Evolutionary conservation across 1,140 invertebrate species (phyloP).

Genomic region (Penaeus chinensis): DNA sequence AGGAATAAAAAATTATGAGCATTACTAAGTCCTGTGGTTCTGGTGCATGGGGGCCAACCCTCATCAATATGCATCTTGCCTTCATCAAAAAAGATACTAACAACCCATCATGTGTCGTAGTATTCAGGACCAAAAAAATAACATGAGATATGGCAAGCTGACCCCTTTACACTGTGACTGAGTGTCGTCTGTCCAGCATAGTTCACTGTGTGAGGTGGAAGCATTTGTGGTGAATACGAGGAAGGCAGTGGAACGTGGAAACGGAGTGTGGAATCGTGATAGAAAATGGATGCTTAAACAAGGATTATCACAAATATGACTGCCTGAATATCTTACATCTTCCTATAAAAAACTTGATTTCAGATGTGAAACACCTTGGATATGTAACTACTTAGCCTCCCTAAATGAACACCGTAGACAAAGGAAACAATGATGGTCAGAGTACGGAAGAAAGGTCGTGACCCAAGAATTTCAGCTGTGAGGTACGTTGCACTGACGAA

Average conservation of each 20-base stretch:
- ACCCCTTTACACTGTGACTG: background rate
- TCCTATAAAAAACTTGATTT: slow-evolving; percentile 50
- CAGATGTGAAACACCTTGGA: slow-evolving; percentile 53
- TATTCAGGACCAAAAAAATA: too few species aligned
- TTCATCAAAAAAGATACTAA: too few species aligned
- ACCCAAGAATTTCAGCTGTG: slow-evolving; percentile 55
- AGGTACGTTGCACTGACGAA: background rate
- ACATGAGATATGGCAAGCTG: too few species aligned
- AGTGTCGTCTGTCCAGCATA: slow-evolving; percentile 52
- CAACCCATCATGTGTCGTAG: too few species aligned
- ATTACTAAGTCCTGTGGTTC: too few species aligned
- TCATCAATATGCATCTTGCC: too few species aligned
- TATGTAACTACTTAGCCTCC: slow-evolving; percentile 57
- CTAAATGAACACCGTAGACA: slow-evolving; percentile 36
- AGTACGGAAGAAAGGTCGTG: slow-evolving; percentile 31
- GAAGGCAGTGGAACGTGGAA: slow-evolving; percentile 61
- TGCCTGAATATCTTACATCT: slow-evolving; percentile 53
- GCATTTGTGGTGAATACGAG: slow-evolving; percentile 61
- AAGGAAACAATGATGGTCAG: slow-evolving; percentile 32
- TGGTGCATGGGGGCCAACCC: too few species aligned
- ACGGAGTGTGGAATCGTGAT: slow-evolving; percentile 60
- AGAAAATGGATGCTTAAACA: slow-evolving; percentile 61
- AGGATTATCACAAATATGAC: slow-evolving; percentile 61
- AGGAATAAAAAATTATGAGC: too few species aligned
- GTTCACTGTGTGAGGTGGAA: slow-evolving; percentile 62